phyloP scores from a whole-genome alignment of 2,113 vertebrate genomes.

The Hydrochoerus hydrochaeris region DNA sequence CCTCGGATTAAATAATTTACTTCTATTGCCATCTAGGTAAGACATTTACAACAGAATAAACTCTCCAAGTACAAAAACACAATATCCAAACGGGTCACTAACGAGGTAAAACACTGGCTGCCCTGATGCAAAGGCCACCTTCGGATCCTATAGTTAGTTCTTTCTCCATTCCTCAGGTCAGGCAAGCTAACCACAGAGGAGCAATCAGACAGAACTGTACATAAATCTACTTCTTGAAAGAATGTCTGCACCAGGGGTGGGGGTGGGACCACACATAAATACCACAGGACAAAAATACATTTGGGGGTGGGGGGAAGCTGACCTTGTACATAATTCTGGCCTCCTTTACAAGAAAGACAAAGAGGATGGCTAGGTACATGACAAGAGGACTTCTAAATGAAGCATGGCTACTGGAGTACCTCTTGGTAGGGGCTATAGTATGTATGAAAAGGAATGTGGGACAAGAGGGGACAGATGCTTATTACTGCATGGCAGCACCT shows the following conservation, averaged over 20 bases:
- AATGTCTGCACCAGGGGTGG: too few relatives aligned
- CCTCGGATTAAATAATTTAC: not conserved
- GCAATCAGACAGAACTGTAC: not conserved
- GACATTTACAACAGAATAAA: not conserved
- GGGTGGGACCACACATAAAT: too few relatives aligned
- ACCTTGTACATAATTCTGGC: not conserved
- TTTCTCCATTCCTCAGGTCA: not conserved
- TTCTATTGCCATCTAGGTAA: not conserved
- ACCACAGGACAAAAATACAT: not conserved
- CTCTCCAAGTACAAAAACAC: not conserved
- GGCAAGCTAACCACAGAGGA: not conserved
- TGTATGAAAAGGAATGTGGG: not conserved
- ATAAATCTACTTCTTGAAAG: not conserved
- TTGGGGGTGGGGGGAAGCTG: not conserved
- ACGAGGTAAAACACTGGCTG: not conserved
- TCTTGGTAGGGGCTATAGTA: not conserved
- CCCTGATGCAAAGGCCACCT: not conserved
- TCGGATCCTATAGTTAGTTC: accelerated
- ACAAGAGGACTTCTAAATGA: not conserved
- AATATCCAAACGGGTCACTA: not conserved
- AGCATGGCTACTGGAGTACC: not conserved
- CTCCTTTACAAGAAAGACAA: not conserved
- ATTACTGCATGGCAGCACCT: too few relatives aligned
- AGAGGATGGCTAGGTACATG: not conserved
- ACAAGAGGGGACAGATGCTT: not conserved